phyloP scores from a whole-genome alignment of 2,113 vertebrate species.

The Bambusicola thoracicus region DNA sequence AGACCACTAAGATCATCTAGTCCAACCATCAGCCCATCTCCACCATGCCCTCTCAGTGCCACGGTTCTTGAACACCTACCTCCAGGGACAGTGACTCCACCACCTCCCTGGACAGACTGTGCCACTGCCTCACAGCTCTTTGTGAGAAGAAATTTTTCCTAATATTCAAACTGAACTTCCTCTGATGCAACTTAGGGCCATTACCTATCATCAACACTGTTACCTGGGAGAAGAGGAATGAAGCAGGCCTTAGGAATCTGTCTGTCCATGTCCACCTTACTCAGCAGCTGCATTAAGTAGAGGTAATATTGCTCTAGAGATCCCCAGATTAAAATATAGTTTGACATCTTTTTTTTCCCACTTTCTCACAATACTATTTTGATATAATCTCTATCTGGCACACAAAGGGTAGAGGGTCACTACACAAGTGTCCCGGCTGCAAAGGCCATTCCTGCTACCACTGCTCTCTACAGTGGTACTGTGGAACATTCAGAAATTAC shows the following conservation, averaged over 20 bases:
- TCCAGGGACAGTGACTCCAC: too few relatives aligned
- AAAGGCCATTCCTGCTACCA: neutral
- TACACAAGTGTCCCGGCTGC: neutral
- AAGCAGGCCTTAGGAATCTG: neutral
- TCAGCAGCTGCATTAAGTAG: neutral
- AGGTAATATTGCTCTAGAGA: neutral
- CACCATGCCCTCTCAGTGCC: too few relatives aligned
- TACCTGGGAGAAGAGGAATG: too few relatives aligned
- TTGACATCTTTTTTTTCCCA: neutral
- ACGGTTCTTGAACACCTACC: too few relatives aligned
- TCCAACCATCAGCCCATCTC: too few relatives aligned
- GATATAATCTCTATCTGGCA: neutral
- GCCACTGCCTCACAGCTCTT: too few relatives aligned
- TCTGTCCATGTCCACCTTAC: accelerated
- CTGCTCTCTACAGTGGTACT: neutral
- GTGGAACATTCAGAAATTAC: neutral
- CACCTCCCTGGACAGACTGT: too few relatives aligned
- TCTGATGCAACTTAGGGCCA: too few relatives aligned
- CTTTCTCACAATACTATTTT: neutral
- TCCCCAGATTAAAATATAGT: neutral
- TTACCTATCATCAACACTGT: too few relatives aligned
- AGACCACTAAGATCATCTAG: too few relatives aligned
- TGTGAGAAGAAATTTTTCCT: too few relatives aligned
- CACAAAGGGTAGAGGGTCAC: neutral
- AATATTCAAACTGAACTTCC: too few relatives aligned